Evolutionary conservation across 1,140 invertebrate species (phyloP).

Genomic region (Aphelenchoides besseyi): DNA sequence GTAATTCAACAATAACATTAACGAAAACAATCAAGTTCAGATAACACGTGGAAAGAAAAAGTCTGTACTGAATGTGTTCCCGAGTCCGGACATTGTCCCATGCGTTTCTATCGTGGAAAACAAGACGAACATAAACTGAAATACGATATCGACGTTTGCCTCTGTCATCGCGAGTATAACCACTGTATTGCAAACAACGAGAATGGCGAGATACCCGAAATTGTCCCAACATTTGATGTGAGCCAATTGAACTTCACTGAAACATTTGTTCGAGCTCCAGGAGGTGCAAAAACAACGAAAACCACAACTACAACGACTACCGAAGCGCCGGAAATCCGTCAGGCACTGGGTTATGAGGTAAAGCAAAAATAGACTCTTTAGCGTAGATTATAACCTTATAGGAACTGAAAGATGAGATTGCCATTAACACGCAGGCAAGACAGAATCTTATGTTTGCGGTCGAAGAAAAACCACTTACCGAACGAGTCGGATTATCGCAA

Average conservation of each 20-base stretch:
- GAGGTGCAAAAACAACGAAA: slow-evolving; percentile 1
- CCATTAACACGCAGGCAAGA: slow-evolving; percentile 53
- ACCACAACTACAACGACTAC: slow-evolving; percentile 58
- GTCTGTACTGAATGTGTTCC: slow-evolving; percentile 55
- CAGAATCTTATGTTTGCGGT: slow-evolving; percentile 60
- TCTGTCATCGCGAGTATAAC: slow-evolving; percentile 57
- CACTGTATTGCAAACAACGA: slow-evolving; percentile 56
- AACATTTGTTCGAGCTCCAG: slow-evolving; percentile 27
- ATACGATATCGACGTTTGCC: slow-evolving; percentile 33
- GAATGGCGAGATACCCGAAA: slow-evolving; percentile 61
- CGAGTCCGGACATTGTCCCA: slow-evolving; percentile 58
- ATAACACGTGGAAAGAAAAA: slow-evolving; percentile 60
- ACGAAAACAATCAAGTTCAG: slow-evolving; percentile 31
- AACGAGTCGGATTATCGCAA: slow-evolving; percentile 52
- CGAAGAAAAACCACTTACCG: slow-evolving; percentile 46
- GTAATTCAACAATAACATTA: slow-evolving; percentile 34
- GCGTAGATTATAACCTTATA: slow-evolving; percentile 26
- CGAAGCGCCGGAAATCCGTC: slow-evolving; percentile 48
- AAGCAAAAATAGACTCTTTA: not conserved
- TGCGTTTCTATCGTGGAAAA: slow-evolving; percentile 52
- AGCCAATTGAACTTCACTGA: slow-evolving; percentile 42
- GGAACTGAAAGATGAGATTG: slow-evolving; percentile 59
- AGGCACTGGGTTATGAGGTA: slow-evolving; percentile 61
- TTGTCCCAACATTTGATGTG: slow-evolving; percentile 50
- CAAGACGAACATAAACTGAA: slow-evolving; percentile 28